These are phyloP conservation scores for Ophthalmolycus amberensis DNA, from an alignment of 2,113 vertebrate genomes.

Conservation along the genomic window DNA sequence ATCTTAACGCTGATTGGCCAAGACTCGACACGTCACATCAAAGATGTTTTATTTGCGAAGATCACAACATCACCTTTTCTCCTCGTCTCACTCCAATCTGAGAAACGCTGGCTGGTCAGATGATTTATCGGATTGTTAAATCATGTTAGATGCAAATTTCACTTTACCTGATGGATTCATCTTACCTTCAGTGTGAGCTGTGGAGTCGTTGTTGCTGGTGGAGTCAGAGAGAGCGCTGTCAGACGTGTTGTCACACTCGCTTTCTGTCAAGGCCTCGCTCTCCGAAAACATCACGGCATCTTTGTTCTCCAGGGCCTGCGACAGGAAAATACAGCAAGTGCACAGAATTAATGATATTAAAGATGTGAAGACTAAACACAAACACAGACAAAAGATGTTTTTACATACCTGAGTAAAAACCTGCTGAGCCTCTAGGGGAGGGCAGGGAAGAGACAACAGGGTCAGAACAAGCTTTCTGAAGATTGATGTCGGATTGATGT, in stretches of 20 bases:
- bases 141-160: background rate
- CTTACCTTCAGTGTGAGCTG: constrained; percentile 8
- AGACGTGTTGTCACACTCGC: constrained; percentile 42
- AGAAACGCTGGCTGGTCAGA: too few relatives aligned
- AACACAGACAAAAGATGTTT: background rate
- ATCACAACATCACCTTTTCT: too few relatives aligned
- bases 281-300: constrained; percentile 35
- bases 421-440: constrained; percentile 69
- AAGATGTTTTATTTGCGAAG: too few relatives aligned
- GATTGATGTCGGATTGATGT: constrained; percentile 50
- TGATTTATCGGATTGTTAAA: background rate
- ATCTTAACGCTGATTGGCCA: too few relatives aligned
- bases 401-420: constrained; percentile 77
- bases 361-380: background rate
- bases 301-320: constrained; percentile 69
- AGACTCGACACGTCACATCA: too few relatives aligned
- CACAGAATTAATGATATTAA: background rate
- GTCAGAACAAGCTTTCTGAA: constrained; percentile 81
- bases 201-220: constrained; percentile 8
- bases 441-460: constrained; percentile 79
- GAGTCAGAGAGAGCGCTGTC: constrained; percentile 37
- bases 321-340: background rate
- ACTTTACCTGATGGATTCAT: constrained; percentile 4
- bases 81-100: too few relatives aligned
- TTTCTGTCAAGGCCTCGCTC: constrained; percentile 53